Conservation (phyloP, 2,888 invertebrate species). For the Ditylenchus weischeri region DNA sequence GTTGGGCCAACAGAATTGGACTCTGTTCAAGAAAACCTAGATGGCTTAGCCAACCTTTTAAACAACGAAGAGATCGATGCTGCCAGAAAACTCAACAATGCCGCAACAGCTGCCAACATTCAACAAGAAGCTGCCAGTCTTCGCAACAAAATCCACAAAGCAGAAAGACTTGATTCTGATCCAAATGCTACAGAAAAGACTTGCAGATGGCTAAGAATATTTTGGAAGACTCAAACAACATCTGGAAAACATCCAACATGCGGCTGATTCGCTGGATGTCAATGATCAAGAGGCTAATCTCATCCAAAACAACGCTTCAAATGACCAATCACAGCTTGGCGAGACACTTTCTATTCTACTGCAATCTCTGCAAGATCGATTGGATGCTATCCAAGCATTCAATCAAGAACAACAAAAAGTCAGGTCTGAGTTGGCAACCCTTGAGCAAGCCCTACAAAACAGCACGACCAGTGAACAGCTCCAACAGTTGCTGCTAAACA, state of each 20-base stretch:
- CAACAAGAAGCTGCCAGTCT: background rate
- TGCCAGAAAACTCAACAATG: constrained; percentile 2
- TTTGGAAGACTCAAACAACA: background rate
- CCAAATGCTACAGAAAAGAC: background rate
- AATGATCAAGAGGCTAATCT: constrained; percentile 1
- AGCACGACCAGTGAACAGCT: background rate
- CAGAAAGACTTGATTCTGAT: background rate
- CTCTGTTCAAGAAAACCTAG: constrained; percentile 18
- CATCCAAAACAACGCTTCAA: constrained; percentile 15
- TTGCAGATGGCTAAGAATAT: too few species aligned
- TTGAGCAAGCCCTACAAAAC: background rate
- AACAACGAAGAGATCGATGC: constrained; percentile 21
- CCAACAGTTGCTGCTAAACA: background rate
- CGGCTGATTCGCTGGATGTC: background rate
- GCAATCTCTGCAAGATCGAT: constrained; percentile 19
- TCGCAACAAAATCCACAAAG: background rate
- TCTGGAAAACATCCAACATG: background rate
- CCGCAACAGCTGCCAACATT: background rate
- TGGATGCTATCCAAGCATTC: constrained; percentile 12
- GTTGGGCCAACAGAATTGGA: constrained; percentile 8
- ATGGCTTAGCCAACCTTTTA: constrained; percentile 21
- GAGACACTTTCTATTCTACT: constrained; percentile 15
- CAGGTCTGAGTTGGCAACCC: background rate
- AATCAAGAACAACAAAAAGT: background rate
- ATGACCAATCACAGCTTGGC: constrained; percentile 18